phyloP scores from a whole-genome alignment of 2,113 vertebrate genomes.

The Pedionomus torquatus region DNA sequence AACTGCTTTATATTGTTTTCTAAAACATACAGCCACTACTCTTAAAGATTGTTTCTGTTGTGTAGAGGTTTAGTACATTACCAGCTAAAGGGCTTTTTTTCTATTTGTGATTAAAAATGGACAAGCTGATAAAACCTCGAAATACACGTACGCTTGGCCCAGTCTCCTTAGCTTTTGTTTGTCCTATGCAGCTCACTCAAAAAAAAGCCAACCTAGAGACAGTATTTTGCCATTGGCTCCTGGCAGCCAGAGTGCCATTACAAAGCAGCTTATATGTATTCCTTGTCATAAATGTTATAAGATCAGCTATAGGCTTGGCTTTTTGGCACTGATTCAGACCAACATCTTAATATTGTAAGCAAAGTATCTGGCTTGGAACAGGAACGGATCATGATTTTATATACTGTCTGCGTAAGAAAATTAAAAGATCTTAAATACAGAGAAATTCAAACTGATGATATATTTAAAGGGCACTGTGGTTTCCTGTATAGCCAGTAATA shows the following conservation, averaged over 20 bases:
- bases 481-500: background rate
- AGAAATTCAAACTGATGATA: background rate
- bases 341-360: background rate
- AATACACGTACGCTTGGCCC: background rate
- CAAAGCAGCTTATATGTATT: background rate
- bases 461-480: background rate
- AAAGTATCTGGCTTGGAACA: background rate
- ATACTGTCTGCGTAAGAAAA: background rate
- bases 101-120: background rate
- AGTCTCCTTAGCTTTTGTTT: background rate
- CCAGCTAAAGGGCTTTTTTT: background rate
- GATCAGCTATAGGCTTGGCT: background rate
- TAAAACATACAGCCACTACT: background rate
- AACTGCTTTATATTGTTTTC: slow-evolving; percentile 6
- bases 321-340: background rate
- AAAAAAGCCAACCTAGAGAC: background rate
- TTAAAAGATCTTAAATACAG: slow-evolving; percentile 5
- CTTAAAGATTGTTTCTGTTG: background rate
- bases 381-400: background rate
- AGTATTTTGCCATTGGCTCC: background rate
- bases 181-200: background rate
- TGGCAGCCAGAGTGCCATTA: background rate
- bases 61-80: background rate
- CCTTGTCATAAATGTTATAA: background rate
- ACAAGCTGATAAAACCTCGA: background rate